A percentile compares a stretch with the other conserved stretches of the same genome.
phyloP scores from a whole-genome alignment of 2,797 vertebrate genomes.

The Loriculus beryllinus region DNA sequence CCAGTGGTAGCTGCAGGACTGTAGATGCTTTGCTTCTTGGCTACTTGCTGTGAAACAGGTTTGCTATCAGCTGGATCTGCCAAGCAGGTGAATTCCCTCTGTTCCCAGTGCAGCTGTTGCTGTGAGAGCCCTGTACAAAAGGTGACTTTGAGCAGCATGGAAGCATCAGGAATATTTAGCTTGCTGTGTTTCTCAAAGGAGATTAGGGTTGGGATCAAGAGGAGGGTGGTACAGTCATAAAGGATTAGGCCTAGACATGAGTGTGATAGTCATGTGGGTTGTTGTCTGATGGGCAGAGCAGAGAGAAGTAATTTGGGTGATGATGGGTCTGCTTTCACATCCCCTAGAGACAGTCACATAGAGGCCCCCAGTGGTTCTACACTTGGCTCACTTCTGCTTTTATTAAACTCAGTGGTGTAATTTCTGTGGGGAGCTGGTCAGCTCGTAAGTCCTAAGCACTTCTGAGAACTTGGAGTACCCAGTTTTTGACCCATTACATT shows the following conservation, averaged over 20 bases:
- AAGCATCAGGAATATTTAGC: neutral
- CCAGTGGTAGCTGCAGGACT: neutral
- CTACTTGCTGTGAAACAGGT: neutral
- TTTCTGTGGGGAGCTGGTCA: neutral
- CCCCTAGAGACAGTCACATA: neutral
- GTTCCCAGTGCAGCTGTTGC: neutral
- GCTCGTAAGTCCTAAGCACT: neutral
- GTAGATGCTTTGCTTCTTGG: neutral
- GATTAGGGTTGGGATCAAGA: neutral
- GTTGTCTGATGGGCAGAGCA: neutral
- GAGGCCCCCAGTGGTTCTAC: neutral
- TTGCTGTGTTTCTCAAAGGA: neutral
- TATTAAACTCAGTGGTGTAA: neutral
- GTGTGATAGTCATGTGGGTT: neutral
- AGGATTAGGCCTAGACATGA: neutral
- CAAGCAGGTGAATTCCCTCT: neutral
- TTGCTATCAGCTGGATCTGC: neutral
- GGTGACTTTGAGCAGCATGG: neutral
- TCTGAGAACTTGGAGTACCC: neutral
- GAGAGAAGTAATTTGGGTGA: neutral
- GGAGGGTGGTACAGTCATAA: neutral
- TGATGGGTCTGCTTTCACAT: neutral
- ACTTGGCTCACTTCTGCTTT: neutral
- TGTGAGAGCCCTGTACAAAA: neutral
- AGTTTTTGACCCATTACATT: neutral